phyloP scores from a whole-genome alignment of 2,888 invertebrate species.

The Eledona agricola region DNA sequence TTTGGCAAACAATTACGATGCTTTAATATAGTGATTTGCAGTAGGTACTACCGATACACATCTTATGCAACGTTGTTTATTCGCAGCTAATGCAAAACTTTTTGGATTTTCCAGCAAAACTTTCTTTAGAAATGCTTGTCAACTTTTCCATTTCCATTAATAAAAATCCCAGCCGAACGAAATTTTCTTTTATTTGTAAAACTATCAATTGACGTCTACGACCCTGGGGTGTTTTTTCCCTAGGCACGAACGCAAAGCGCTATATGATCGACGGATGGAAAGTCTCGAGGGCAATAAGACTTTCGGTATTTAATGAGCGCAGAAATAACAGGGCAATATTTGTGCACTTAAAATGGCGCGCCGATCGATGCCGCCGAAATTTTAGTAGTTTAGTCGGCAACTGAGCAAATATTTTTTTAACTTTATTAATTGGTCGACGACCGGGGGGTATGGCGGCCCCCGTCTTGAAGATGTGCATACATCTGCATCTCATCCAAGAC shows the following conservation, averaged over 20 bases:
- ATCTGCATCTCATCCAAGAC: too few species aligned
- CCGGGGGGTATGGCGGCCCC: too few species aligned
- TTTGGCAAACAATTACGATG: too few species aligned
- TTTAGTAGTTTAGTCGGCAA: too few species aligned
- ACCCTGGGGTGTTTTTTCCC: slow-evolving; percentile 2
- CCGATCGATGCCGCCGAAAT: too few species aligned
- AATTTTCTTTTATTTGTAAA: slow-evolving; percentile 15
- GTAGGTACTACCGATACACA: too few species aligned
- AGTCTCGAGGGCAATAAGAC: slow-evolving; percentile 8
- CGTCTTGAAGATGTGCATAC: too few species aligned
- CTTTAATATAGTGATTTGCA: too few species aligned
- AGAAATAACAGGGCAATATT: background rate
- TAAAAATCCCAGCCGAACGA: slow-evolving; percentile 12
- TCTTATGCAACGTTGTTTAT: slow-evolving; percentile 15
- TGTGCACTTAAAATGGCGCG: too few species aligned
- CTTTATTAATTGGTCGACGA: too few species aligned
- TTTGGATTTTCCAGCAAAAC: slow-evolving; percentile 13
- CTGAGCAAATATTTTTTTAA: too few species aligned
- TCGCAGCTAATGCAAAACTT: slow-evolving; percentile 24
- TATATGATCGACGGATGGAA: slow-evolving; percentile 10
- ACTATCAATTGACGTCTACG: slow-evolving; percentile 20
- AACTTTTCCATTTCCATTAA: slow-evolving; percentile 33
- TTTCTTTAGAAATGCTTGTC: slow-evolving; percentile 16
- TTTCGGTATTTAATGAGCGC: slow-evolving; percentile 12
- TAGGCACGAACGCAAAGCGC: background rate